These are phyloP conservation scores for Orius laevigatus DNA, from an alignment of 1,140 invertebrate genomes.

Conservation along the genomic window DNA sequence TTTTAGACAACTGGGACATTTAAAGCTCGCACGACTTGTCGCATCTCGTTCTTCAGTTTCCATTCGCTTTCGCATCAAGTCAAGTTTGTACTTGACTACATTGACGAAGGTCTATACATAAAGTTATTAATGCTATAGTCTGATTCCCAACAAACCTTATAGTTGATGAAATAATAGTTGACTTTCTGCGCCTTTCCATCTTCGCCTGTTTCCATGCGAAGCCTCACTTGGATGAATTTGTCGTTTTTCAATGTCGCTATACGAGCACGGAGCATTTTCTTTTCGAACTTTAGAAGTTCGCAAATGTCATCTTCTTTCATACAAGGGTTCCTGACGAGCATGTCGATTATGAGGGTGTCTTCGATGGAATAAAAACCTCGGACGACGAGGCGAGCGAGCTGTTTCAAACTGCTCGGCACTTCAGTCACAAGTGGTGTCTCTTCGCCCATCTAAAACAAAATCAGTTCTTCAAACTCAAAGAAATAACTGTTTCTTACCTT, in stretches of 20 bases:
- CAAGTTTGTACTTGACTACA: slow-evolving; percentile 92
- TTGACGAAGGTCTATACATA: slow-evolving; percentile 71
- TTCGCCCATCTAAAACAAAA: too few species aligned
- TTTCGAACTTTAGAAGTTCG: slow-evolving; percentile 84
- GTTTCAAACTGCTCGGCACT: slow-evolving; percentile 77
- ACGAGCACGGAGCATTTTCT: slow-evolving; percentile 78
- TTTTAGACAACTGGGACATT: slow-evolving; percentile 78
- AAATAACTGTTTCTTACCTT: too few species aligned
- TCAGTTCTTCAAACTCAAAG: too few species aligned
- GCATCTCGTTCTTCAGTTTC: slow-evolving; percentile 88
- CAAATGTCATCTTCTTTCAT: slow-evolving; percentile 96
- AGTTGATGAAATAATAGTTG: slow-evolving; percentile 96
- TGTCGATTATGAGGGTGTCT: slow-evolving; percentile 85
- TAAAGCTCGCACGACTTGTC: slow-evolving; percentile 87
- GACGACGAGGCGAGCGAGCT: slow-evolving; percentile 75
- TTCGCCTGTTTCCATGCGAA: slow-evolving; percentile 85
- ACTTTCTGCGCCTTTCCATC: slow-evolving; percentile 95
- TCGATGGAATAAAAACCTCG: slow-evolving; percentile 86
- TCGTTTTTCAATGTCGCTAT: slow-evolving; percentile 77
- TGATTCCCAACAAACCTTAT: slow-evolving; percentile 53
- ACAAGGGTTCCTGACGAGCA: slow-evolving; percentile 86
- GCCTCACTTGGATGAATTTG: slow-evolving; percentile 82
- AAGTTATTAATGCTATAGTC: not conserved
- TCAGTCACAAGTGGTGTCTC: slow-evolving; percentile 48
- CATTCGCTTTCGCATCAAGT: slow-evolving; percentile 86